Percentiles rank a stretch among this genome's conserved stretches.
Conservation (phyloP, 2,113 vertebrate species). For the Capreolus pygargus region DNA sequence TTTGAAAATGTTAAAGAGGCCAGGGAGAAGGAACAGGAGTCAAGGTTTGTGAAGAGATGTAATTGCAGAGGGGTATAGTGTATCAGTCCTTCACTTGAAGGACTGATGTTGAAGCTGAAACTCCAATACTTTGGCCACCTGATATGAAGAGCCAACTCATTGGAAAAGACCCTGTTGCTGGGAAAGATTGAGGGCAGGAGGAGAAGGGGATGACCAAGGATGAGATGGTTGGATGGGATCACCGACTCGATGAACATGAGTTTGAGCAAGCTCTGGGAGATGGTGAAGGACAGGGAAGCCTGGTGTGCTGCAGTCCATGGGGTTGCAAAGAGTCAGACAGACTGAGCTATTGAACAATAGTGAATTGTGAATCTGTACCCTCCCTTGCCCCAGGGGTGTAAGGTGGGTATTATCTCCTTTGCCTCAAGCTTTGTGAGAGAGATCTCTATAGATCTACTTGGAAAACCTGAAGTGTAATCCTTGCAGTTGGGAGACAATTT, state of each 20-base stretch:
- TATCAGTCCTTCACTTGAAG: background rate
- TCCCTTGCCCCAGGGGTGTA: background rate
- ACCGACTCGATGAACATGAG: background rate
- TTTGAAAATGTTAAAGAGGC: background rate
- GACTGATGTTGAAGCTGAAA: background rate
- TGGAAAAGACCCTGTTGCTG: background rate
- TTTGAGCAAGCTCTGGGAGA: background rate
- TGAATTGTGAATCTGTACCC: background rate
- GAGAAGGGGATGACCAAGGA: background rate
- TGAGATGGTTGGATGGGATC: background rate
- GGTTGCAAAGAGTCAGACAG: background rate
- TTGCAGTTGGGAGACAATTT: background rate
- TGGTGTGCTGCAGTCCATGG: background rate
- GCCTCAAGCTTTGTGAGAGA: background rate
- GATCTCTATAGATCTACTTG: background rate
- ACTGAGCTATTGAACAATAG: background rate
- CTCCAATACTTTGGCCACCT: background rate
- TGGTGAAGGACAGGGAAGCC: background rate
- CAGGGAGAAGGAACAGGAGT: background rate
- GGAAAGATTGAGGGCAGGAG: background rate
- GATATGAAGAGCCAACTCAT: background rate
- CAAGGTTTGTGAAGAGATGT: background rate
- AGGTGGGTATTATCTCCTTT: background rate
- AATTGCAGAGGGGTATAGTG: background rate
- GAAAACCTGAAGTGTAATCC: background rate